phyloP scores from a whole-genome alignment of 1,140 invertebrate genomes.

The Marisa cornuarietis region DNA sequence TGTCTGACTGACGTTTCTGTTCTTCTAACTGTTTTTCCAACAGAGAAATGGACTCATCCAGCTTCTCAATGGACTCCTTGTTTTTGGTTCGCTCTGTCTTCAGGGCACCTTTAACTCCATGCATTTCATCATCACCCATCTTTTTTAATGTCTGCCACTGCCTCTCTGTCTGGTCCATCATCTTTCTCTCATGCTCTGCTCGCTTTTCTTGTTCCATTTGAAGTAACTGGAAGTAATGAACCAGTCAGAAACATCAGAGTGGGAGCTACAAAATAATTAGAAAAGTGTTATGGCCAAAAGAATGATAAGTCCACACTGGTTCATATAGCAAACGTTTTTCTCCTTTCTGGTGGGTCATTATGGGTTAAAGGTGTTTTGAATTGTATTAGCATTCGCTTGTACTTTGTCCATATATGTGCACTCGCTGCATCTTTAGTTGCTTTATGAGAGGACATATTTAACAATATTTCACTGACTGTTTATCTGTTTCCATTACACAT shows the following conservation, averaged over 20 bases:
- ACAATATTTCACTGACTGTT: no score
- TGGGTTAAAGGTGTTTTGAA: not conserved
- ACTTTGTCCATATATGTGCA: no score
- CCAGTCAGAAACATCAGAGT: not conserved
- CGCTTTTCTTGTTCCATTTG: conserved; percentile 53
- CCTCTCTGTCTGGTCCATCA: conserved; percentile 53
- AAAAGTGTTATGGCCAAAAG: not conserved
- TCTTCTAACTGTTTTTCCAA: conserved; percentile 61
- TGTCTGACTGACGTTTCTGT: conserved; percentile 60
- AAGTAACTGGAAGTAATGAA: conserved; percentile 42
- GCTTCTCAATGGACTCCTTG: conserved; percentile 58
- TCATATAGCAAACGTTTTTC: no score
- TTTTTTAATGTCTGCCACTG: conserved; percentile 55
- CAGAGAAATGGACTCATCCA: conserved; percentile 62
- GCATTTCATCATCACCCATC: conserved; percentile 48
- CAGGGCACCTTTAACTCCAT: conserved; percentile 50
- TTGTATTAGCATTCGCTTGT: not conserved
- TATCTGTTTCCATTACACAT: no score
- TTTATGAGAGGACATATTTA: no score
- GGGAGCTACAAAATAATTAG: no score
- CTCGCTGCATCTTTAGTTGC: no score
- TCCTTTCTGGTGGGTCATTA: not conserved
- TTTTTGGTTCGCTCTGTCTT: conserved; percentile 57
- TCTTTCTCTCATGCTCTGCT: conserved; percentile 49
- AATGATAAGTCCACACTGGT: not conserved